Evolutionary conservation across 2,113 vertebrate species (phyloP).

Genomic region (Oryctolagus cuniculus): mOryCun1.1 NC_091440.1:32609501-32610000

Average conservation of each 20-base stretch:
- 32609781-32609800: background rate
- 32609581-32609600: background rate
- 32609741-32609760: background rate
- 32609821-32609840: background rate
- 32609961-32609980: background rate
- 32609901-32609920: background rate
- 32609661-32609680: no score
- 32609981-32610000: background rate
- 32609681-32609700: no score
- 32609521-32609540: conserved; percentile 34
- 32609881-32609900: conserved; percentile 15
- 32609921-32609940: conserved; percentile 27
- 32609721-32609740: background rate
- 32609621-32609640: no score
- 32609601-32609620: background rate
- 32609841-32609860: background rate
- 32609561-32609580: conserved; percentile 37
- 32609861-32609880: background rate
- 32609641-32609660: no score
- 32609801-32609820: background rate
- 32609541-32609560: conserved; percentile 43
- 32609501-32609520: conserved; percentile 38
- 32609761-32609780: background rate
- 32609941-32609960: background rate
- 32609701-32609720: no score